phyloP scores from a whole-genome alignment of 2,888 invertebrate genomes.

The Caenorhabditis sulstoni region DNA sequence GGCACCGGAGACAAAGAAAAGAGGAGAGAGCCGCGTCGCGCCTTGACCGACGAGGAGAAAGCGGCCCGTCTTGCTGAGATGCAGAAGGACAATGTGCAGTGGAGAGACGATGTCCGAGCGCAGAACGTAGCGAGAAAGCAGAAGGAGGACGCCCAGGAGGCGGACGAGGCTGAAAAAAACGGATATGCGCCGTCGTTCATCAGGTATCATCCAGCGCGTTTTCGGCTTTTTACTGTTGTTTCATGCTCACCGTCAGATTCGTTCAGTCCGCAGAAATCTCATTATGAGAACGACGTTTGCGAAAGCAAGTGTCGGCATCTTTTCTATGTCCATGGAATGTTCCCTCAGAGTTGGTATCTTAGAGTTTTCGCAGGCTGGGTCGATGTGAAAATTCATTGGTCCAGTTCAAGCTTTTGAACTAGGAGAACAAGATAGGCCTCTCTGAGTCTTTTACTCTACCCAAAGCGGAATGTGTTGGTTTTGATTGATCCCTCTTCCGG shows the following conservation, averaged over 20 bases:
- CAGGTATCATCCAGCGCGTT: conserved; percentile 43
- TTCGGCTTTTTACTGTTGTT: not conserved
- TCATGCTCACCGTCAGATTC: not conserved
- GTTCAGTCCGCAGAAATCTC: too few relatives aligned
- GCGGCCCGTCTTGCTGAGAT: conserved; percentile 69
- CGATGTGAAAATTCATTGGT: too few relatives aligned
- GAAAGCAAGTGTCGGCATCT: too few relatives aligned
- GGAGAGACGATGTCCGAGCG: conserved; percentile 52
- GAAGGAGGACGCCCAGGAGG: conserved; percentile 53
- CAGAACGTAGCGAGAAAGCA: conserved; percentile 43
- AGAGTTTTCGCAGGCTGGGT: too few relatives aligned
- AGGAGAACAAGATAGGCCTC: too few relatives aligned
- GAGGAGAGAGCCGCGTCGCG: conserved; percentile 45
- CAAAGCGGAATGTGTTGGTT: too few relatives aligned
- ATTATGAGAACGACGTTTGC: too few relatives aligned
- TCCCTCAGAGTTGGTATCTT: too few relatives aligned
- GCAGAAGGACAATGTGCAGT: conserved; percentile 74
- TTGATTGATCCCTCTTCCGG: too few relatives aligned
- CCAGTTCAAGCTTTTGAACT: too few relatives aligned
- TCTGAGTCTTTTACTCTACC: too few relatives aligned
- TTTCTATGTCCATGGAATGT: too few relatives aligned
- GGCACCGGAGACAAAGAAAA: not conserved
- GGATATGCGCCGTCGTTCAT: conserved; percentile 66
- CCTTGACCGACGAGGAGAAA: conserved; percentile 65
- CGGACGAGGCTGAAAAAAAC: conserved; percentile 56